These are phyloP conservation scores for Herpailurus yagouaroundi DNA, from an alignment of 2,113 vertebrate species.

Conservation along the genomic window DNA sequence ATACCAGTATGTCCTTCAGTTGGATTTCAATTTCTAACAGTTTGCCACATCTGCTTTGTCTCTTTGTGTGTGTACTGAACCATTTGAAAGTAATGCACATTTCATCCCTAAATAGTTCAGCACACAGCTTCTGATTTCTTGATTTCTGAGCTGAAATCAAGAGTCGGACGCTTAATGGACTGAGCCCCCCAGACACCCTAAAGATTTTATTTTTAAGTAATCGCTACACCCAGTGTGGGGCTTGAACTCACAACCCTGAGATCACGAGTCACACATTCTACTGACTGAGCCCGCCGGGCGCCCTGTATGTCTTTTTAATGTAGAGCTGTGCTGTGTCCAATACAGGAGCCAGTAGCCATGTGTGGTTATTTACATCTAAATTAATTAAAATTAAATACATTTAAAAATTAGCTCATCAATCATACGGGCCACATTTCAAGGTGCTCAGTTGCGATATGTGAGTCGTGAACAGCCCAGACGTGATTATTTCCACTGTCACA, in stretches of 20 bases:
- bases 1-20: background rate
- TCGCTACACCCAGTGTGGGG: no score
- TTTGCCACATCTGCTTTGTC: background rate
- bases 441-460: background rate
- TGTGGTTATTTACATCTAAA: constrained; percentile 6
- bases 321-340: background rate
- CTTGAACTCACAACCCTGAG: no score
- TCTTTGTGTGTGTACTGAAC: background rate
- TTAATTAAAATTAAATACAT: constrained; percentile 23
- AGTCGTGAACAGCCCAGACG: background rate
- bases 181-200: background rate
- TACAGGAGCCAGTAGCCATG: background rate
- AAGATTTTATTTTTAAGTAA: no score
- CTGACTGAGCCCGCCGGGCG: no score
- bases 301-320: background rate
- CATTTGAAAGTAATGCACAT: background rate
- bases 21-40: background rate
- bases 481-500: background rate
- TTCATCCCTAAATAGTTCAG: background rate
- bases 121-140: background rate
- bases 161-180: background rate
- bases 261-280: no score
- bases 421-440: background rate
- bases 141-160: background rate
- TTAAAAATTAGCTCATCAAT: background rate